Evolutionary conservation across 2,113 vertebrate species (phyloP), one percentile per base, ranked within the genome.

Genomic region (Ahaetulla prasina): DNA sequence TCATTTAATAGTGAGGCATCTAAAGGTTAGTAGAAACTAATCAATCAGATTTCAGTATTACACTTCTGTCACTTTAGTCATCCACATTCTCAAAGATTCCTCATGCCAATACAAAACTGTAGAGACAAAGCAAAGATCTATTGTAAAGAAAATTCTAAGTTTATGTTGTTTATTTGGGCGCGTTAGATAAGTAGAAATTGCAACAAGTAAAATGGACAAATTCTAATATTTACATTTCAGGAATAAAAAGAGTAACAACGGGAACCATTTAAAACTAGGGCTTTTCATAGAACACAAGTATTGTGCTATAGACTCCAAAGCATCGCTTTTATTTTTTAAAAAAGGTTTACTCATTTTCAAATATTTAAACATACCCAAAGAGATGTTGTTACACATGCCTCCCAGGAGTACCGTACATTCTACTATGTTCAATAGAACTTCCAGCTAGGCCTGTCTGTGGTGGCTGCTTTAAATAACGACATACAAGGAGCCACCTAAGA

Each of bases 151-250:
- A 88, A 53, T 35, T 87, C 27, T 50, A 27, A 25, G 12, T n/a
- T 27, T 49, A 52, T 20, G 16, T 87, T 87, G 30, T 52, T 88
- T 53, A 52, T 88, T 88, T 88, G 50, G 86, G 49, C 20, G 10
- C 9, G 10, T 11, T 54, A 52, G n/a, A 27, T n/a, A 87, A 35
- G 30, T 80, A 80, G 52, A 30, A 57, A 23, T 30, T 55, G 45
- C 45, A 60, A 45, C 57, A 89, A 16, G n/a, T 12, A 93, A 94
- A 94, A 93, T 85, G 14, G 93, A 52, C 0, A 68, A n/a, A 91
- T 74, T 12, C 49, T 68, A 84, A 91, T 88, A 30, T 90, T 1
- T 88, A 30, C 18, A 80, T n/a, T 91, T 74, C 39, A 88, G 23
- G 11, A 47, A 30, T 49, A 85, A 92, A 92, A 87, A 92, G 93